Conservation (phyloP, 2,113 vertebrate genomes). For the Columba livia region DNA sequence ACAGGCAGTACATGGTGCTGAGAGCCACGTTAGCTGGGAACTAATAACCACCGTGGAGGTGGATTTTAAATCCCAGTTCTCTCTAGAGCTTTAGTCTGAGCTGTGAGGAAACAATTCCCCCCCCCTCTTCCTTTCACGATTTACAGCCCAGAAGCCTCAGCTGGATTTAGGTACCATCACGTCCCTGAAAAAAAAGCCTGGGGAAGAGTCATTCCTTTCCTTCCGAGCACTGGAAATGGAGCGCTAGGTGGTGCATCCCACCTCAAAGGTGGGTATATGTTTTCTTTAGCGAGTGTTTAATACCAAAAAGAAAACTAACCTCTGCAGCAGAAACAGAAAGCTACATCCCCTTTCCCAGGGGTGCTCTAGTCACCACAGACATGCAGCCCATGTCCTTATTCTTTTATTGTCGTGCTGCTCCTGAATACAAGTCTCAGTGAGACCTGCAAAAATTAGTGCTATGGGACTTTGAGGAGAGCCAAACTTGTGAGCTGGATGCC, state of each 20-base stretch:
- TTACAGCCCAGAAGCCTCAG: background rate
- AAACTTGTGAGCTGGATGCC: background rate
- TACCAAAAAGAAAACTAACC: background rate
- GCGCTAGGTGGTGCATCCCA: background rate
- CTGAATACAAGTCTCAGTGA: background rate
- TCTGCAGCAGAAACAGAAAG: background rate
- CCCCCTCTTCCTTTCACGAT: accelerated
- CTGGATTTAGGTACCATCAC: background rate
- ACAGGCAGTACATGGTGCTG: background rate
- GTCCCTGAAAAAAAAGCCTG: background rate
- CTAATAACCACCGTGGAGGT: background rate
- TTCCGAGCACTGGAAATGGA: background rate
- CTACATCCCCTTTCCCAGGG: background rate
- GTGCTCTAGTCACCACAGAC: background rate
- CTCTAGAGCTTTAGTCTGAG: background rate
- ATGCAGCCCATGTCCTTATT: background rate
- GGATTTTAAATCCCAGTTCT: background rate
- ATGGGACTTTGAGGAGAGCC: background rate
- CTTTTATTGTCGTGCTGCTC: background rate
- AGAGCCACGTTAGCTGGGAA: background rate
- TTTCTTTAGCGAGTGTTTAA: background rate
- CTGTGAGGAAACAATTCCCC: background rate
- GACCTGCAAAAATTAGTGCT: background rate
- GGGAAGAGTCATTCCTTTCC: background rate
- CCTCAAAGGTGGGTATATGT: background rate